A percentile compares a stretch with the other conserved stretches of the same genome.
phyloP scores from a whole-genome alignment of 2,113 vertebrate genomes.

The Dasyurus viverrinus region DNA sequence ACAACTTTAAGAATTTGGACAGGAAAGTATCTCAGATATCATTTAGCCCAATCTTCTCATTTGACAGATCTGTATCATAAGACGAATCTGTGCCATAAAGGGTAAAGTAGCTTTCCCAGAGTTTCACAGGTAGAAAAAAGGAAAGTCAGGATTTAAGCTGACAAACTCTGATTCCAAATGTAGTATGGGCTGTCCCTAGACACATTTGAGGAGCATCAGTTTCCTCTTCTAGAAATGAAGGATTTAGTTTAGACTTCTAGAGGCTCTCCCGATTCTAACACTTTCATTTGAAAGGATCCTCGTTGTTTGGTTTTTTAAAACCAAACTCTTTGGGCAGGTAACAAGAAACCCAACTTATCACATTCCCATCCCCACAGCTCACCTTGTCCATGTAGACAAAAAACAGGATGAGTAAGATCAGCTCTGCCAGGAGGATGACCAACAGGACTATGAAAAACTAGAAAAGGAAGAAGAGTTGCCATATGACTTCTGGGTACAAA shows the following conservation, averaged over 20 bases:
- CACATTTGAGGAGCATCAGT: not conserved
- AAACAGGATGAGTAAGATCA: slow-evolving; percentile 96
- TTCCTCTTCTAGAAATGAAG: not conserved
- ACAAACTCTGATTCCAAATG: not conserved
- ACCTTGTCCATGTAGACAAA: slow-evolving; percentile 99
- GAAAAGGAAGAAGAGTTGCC: slow-evolving; percentile 71
- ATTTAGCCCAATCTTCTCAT: not conserved
- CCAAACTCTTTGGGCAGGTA: not conserved
- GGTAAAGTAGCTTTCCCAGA: not conserved
- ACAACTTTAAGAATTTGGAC: too few relatives aligned
- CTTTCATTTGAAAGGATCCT: not conserved
- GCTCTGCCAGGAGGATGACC: slow-evolving; percentile 95
- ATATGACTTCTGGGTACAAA: accelerated
- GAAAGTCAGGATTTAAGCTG: not conserved
- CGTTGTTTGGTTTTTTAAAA: not conserved
- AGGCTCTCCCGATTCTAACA: not conserved
- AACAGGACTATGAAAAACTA: slow-evolving; percentile 98
- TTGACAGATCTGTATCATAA: not conserved
- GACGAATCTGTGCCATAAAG: not conserved
- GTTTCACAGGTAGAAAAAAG: not conserved
- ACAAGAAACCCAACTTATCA: accelerated
- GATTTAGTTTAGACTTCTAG: not conserved
- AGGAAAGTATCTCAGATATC: not conserved
- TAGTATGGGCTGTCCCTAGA: not conserved
- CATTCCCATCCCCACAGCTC: slow-evolving; percentile 62